A percentile compares a stretch with the other conserved stretches of the same genome.
phyloP scores from a whole-genome alignment of 2,113 vertebrate species.

The Scartelaos histophorus region DNA sequence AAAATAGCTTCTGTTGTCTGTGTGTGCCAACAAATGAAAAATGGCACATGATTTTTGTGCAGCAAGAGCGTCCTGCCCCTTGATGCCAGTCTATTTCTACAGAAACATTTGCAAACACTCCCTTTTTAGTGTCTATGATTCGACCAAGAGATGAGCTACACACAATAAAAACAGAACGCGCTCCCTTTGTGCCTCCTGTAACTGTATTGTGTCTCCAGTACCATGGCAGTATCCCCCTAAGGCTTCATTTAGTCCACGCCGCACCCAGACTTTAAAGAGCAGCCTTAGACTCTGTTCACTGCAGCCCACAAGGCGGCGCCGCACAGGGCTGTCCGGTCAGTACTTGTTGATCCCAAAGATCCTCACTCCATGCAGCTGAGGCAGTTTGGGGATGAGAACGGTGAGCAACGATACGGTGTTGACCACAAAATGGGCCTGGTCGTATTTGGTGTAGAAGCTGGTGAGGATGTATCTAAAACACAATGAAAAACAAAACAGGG shows the following conservation, averaged over 20 bases:
- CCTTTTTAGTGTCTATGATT: conserved; percentile 21
- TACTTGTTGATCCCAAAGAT: conserved; percentile 99
- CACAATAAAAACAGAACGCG: conserved; percentile 18
- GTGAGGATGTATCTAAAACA: conserved; percentile 89
- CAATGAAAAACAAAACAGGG: conserved; percentile 1
- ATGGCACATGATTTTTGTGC: conserved; percentile 25
- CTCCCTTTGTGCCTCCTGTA: conserved; percentile 36
- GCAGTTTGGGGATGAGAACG: conserved; percentile 96
- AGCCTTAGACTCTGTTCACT: conserved; percentile 33
- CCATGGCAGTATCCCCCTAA: conserved; percentile 49
- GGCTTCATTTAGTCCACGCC: conserved; percentile 40
- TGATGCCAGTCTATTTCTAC: conserved; percentile 8
- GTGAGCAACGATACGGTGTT: conserved; percentile 94
- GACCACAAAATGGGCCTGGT: conserved; percentile 90
- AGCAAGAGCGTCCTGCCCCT: conserved; percentile 1
- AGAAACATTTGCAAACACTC: conserved; percentile 29
- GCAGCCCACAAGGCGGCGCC: conserved; percentile 18
- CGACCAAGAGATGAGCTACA: conserved; percentile 12
- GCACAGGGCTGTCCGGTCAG: conserved; percentile 62
- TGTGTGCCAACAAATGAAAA: conserved; percentile 31
- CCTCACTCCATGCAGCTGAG: conserved; percentile 93
- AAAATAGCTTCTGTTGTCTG: conserved; percentile 30
- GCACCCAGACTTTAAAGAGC: conserved; percentile 29
- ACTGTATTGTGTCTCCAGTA: conserved; percentile 33
- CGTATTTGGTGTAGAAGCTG: conserved; percentile 99